phyloP scores from a whole-genome alignment of 2,888 invertebrate species.

The Drosophila tripunctata region DNA sequence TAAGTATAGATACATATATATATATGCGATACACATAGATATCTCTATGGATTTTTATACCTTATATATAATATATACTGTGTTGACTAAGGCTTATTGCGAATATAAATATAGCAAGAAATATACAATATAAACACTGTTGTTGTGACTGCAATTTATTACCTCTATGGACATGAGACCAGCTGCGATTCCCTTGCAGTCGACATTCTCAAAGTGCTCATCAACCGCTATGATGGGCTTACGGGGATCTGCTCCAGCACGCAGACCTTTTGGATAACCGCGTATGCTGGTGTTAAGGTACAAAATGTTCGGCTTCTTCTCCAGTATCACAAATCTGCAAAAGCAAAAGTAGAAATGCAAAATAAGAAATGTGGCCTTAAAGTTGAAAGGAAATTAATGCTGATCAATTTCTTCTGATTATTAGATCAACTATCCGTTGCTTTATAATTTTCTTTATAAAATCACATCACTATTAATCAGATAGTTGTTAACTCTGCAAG shows the following conservation, averaged over 20 bases:
- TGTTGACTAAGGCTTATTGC: slow-evolving; percentile 70
- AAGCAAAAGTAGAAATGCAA: not conserved
- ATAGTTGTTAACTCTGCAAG: too few relatives aligned
- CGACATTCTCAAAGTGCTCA: slow-evolving; percentile 89
- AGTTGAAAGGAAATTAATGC: too few relatives aligned
- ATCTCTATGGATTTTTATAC: slow-evolving; percentile 65
- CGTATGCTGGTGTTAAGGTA: slow-evolving; percentile 93
- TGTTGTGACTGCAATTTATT: slow-evolving; percentile 9
- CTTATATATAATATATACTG: slow-evolving; percentile 55
- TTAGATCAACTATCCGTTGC: too few relatives aligned
- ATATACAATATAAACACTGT: slow-evolving; percentile 42
- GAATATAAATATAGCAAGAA: slow-evolving; percentile 55
- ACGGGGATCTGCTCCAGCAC: slow-evolving; percentile 92
- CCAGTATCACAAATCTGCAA: slow-evolving; percentile 86
- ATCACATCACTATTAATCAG: too few relatives aligned
- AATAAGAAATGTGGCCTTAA: too few relatives aligned
- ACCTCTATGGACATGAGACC: slow-evolving; percentile 88
- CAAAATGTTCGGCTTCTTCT: slow-evolving; percentile 90
- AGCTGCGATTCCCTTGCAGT: slow-evolving; percentile 88
- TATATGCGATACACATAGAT: slow-evolving; percentile 38
- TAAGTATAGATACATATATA: slow-evolving; percentile 27
- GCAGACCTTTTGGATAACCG: slow-evolving; percentile 93
- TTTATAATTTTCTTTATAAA: too few relatives aligned
- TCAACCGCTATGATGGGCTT: slow-evolving; percentile 90
- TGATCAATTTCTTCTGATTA: too few relatives aligned